Conservation (phyloP, 1,140 invertebrate species). For the Zaprionus gabonicus region DNA sequence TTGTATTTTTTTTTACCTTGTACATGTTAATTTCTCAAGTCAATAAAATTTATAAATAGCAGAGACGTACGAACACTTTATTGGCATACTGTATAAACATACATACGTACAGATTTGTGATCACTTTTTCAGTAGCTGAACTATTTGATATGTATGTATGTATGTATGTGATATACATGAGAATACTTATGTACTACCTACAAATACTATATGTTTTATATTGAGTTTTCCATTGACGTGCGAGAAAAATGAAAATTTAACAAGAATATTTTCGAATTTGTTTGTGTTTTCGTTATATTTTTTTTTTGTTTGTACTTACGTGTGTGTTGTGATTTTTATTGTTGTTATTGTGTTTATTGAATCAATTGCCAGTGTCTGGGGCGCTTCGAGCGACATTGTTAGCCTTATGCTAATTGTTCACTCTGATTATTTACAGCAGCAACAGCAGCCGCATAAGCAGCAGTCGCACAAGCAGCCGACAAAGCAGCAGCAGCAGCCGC, state of each 20-base stretch:
- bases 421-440: slow-evolving; percentile 43
- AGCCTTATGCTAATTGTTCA: slow-evolving; percentile 64
- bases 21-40: slow-evolving; percentile 47
- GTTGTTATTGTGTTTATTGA: slow-evolving; percentile 36
- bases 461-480: slow-evolving; percentile 16
- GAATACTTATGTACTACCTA: slow-evolving; percentile 7
- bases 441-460: slow-evolving; percentile 8
- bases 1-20: slow-evolving; percentile 31
- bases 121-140: slow-evolving; percentile 45
- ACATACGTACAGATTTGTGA: slow-evolving; percentile 26
- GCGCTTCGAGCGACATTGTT: slow-evolving; percentile 30
- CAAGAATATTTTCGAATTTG: slow-evolving; percentile 49
- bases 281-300: slow-evolving; percentile 27
- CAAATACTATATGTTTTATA: slow-evolving; percentile 48
- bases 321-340: neutral
- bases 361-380: slow-evolving; percentile 65
- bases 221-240: slow-evolving; percentile 49
- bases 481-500: slow-evolving; percentile 41
- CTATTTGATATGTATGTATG: slow-evolving; percentile 24
- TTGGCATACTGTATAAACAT: slow-evolving; percentile 30
- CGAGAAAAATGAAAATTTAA: slow-evolving; percentile 73
- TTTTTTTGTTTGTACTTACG: slow-evolving; percentile 6
- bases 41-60: slow-evolving; percentile 53
- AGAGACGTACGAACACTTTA: slow-evolving; percentile 28
- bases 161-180: slow-evolving; percentile 4